Percentiles rank a stretch among this genome's conserved stretches.
phyloP scores from a whole-genome alignment of 2,797 vertebrate genomes.

The Mormyrops boulengeri region DNA sequence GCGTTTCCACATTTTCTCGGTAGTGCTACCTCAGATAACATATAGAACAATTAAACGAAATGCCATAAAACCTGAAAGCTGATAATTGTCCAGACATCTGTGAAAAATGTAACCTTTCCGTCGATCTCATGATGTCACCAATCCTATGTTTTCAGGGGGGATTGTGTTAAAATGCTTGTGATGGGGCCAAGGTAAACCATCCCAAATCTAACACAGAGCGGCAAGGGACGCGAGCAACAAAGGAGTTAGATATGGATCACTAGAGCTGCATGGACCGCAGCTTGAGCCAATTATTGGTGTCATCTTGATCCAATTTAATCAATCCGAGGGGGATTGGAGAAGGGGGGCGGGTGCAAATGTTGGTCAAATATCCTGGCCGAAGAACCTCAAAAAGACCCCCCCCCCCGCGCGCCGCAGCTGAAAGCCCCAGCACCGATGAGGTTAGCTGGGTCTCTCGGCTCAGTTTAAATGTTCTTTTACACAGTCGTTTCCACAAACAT shows the following conservation, averaged over 20 bases:
- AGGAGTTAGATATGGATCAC: conserved; percentile 91
- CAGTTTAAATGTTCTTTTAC: conserved; percentile 19
- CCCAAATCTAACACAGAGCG: conserved; percentile 89
- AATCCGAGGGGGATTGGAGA: conserved; percentile 78
- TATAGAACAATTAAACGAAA: conserved; percentile 10
- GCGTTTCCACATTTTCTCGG: neutral
- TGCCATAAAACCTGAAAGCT: conserved; percentile 50
- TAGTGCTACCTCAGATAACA: neutral
- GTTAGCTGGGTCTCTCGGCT: conserved; percentile 6
- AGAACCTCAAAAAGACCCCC: conserved; percentile 39
- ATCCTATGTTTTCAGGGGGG: conserved; percentile 78
- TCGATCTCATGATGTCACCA: conserved; percentile 93
- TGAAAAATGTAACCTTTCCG: conserved; percentile 73
- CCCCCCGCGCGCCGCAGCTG: neutral
- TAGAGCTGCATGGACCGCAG: conserved; percentile 82
- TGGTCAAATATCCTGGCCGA: conserved; percentile 89
- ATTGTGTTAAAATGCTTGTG: conserved; percentile 90
- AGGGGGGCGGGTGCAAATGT: conserved; percentile 73
- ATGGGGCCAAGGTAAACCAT: conserved; percentile 95
- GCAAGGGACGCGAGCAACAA: conserved; percentile 84
- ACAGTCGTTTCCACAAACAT: conserved; percentile 14
- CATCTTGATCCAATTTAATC: conserved; percentile 99
- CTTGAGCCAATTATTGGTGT: conserved; percentile 99
- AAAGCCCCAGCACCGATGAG: conserved; percentile 10
- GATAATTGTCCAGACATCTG: conserved; percentile 74